Evolutionary conservation across 1,140 invertebrate species (phyloP).

Genomic region (Ceratina australensis): DNA sequence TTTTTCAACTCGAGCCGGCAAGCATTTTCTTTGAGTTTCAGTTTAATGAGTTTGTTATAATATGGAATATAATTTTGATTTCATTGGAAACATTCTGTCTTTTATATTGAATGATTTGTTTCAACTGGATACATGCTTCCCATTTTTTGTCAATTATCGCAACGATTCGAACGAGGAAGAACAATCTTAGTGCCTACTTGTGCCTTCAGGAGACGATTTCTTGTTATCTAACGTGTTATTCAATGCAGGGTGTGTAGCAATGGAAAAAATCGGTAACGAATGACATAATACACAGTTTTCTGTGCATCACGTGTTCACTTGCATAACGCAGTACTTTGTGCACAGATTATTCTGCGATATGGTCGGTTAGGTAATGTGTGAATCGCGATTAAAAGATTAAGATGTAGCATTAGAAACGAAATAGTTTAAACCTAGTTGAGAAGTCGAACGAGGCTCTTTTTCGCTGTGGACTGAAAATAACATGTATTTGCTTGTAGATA

Average conservation of each 20-base stretch:
- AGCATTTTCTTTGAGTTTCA: too few species aligned
- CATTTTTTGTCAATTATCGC: background rate
- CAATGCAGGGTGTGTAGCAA: background rate
- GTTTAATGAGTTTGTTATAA: too few species aligned
- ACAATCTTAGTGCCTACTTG: background rate
- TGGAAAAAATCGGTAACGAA: constrained; percentile 17
- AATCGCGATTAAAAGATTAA: background rate
- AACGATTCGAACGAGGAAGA: background rate
- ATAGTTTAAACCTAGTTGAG: too few species aligned
- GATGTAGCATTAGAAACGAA: too few species aligned
- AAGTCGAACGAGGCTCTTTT: too few species aligned
- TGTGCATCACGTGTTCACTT: constrained; percentile 30
- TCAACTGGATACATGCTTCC: background rate
- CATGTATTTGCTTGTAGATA: too few species aligned
- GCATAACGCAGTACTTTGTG: constrained; percentile 13
- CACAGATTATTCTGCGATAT: background rate
- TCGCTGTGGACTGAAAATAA: too few species aligned
- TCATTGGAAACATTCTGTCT: too few species aligned
- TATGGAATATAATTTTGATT: too few species aligned
- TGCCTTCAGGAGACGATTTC: background rate
- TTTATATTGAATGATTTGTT: background rate
- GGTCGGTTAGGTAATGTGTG: constrained; percentile 3
- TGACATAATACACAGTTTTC: constrained; percentile 20
- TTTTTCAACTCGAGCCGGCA: too few species aligned
- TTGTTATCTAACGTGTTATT: constrained; percentile 17